phyloP scores from a whole-genome alignment of 2,797 vertebrate species.

The Enteromius unitaeniatus region DNA sequence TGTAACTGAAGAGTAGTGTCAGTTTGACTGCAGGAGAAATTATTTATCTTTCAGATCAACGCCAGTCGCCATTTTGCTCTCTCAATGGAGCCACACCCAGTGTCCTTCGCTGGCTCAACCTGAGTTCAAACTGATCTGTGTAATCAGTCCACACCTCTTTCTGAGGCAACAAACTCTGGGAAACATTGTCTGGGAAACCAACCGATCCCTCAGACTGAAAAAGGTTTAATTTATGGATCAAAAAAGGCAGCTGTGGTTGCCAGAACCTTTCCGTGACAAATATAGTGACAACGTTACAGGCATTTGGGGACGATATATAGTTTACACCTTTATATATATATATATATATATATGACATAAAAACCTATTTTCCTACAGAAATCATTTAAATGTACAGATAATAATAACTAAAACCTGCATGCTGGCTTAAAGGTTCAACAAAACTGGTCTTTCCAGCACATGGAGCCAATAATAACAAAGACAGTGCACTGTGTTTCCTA shows the following conservation, averaged over 20 bases:
- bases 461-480: conserved; percentile 4
- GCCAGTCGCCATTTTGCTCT: conserved; percentile 20
- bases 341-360: background rate
- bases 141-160: conserved; percentile 29
- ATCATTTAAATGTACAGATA: background rate
- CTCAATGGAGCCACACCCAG: conserved; percentile 39
- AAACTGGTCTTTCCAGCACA: background rate
- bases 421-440: background rate
- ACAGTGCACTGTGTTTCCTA: background rate
- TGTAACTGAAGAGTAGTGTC: background rate
- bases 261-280: background rate
- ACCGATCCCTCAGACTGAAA: background rate
- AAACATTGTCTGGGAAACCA: background rate
- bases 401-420: background rate
- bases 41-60: conserved; percentile 24
- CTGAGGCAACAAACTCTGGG: background rate
- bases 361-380: background rate
- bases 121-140: conserved; percentile 34
- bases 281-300: background rate
- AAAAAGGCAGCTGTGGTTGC: background rate
- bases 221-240: background rate
- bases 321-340: background rate
- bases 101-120: conserved; percentile 17
- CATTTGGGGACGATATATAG: background rate
- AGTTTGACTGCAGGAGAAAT: background rate